Conservation (phyloP, 2,113 vertebrate species). For the Mesocricetus auratus region DNA sequence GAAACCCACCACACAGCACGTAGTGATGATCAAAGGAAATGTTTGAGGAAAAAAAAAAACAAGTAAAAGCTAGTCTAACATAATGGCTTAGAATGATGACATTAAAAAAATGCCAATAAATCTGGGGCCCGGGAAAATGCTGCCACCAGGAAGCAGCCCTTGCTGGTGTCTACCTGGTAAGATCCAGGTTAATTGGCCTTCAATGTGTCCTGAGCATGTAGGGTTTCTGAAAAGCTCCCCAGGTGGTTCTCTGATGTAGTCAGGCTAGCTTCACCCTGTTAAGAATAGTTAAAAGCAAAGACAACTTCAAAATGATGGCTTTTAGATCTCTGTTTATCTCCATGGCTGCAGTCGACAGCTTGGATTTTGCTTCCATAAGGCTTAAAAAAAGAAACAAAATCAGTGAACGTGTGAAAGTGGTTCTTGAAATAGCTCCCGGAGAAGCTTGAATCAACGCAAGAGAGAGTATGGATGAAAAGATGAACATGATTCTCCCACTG, state of each 20-base stretch:
- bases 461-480: slow-evolving; percentile 59
- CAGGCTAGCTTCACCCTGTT: background rate
- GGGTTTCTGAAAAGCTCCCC: slow-evolving; percentile 54
- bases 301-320: slow-evolving; percentile 61
- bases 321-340: slow-evolving; percentile 74
- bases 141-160: background rate
- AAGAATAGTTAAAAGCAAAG: slow-evolving; percentile 66
- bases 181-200: slow-evolving; percentile 34
- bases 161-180: background rate
- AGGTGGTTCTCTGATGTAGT: background rate
- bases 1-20: background rate
- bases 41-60: background rate
- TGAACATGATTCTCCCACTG: slow-evolving; percentile 55
- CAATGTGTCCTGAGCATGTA: slow-evolving; percentile 5
- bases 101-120: background rate
- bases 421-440: slow-evolving; percentile 75
- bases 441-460: slow-evolving; percentile 60
- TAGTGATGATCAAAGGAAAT: background rate
- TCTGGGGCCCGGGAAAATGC: slow-evolving; percentile 13
- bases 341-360: slow-evolving; percentile 69
- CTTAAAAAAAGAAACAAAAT: slow-evolving; percentile 73
- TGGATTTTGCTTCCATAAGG: slow-evolving; percentile 69
- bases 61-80: background rate
- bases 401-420: slow-evolving; percentile 70
- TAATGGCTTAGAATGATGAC: slow-evolving; percentile 23